These are phyloP conservation scores for Drosophila pectinifera DNA, from an alignment of 1,140 invertebrate genomes.

Conservation along the genomic window DNA sequence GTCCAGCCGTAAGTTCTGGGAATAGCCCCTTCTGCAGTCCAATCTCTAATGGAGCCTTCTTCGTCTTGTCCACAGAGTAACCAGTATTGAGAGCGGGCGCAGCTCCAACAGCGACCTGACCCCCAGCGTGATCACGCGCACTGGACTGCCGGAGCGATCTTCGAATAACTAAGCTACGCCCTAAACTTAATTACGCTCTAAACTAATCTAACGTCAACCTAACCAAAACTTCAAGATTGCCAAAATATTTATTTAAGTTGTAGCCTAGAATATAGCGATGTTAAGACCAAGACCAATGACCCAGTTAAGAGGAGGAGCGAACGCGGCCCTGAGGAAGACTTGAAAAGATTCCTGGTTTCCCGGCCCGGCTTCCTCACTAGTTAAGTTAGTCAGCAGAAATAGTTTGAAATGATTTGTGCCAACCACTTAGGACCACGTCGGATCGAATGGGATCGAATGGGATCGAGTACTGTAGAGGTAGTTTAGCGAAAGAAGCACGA, in stretches of 20 bases:
- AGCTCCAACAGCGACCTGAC: slow-evolving; percentile 73
- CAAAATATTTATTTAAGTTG: slow-evolving; percentile 61
- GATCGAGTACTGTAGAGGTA: slow-evolving; percentile 44
- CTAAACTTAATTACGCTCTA: slow-evolving; percentile 10
- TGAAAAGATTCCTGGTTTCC: slow-evolving; percentile 3
- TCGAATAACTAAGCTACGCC: slow-evolving; percentile 76
- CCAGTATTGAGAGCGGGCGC: slow-evolving; percentile 73
- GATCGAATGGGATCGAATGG: slow-evolving; percentile 6
- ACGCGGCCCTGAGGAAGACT: not conserved
- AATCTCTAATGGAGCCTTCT: not conserved
- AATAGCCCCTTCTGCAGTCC: not conserved
- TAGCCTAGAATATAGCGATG: slow-evolving; percentile 37
- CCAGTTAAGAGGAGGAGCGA: slow-evolving; percentile 44
- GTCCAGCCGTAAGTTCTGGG: slow-evolving; percentile 80
- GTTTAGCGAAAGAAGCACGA: slow-evolving; percentile 53
- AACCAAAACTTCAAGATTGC: slow-evolving; percentile 63
- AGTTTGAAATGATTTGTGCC: slow-evolving; percentile 71
- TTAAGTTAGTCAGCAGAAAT: slow-evolving; percentile 60
- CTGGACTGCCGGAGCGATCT: slow-evolving; percentile 78
- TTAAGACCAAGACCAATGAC: slow-evolving; percentile 21
- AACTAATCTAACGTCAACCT: slow-evolving; percentile 35
- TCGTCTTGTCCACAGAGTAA: slow-evolving; percentile 54
- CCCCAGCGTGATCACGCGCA: slow-evolving; percentile 83
- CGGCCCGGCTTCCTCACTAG: slow-evolving; percentile 39
- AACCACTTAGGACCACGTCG: slow-evolving; percentile 37